A percentile compares a stretch with the other conserved stretches of the same genome.
Conservation (phyloP, 2,888 invertebrate species). For the Notodonta ziczac region DNA sequence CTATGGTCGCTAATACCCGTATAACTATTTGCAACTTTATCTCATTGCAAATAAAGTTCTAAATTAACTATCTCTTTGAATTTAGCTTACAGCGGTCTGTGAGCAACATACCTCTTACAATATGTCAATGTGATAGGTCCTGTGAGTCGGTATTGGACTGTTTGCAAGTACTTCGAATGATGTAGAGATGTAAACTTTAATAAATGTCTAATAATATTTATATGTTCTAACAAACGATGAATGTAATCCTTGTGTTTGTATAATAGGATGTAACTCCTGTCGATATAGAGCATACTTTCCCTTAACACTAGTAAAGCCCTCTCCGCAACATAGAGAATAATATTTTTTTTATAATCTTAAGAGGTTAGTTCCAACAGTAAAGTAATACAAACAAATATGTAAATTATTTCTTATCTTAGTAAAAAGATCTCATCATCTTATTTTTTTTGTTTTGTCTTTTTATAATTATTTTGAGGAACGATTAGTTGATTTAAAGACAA, state of each 20-base stretch:
- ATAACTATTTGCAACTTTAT: not conserved
- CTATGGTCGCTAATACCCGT: no score
- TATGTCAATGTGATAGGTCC: constrained; percentile 18
- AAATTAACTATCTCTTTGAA: not conserved
- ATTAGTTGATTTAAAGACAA: constrained; percentile 85
- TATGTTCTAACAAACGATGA: not conserved
- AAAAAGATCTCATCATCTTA: constrained; percentile 85
- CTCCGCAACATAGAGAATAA: constrained; percentile 47
- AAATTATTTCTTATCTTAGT: constrained; percentile 83
- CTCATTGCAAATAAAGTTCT: not conserved
- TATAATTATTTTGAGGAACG: constrained; percentile 83
- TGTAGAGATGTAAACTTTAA: constrained; percentile 19
- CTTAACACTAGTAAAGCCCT: constrained; percentile 60
- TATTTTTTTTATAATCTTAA: constrained; percentile 70
- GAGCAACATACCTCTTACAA: not conserved
- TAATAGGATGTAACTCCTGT: constrained; percentile 4
- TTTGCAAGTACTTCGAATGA: constrained; percentile 25
- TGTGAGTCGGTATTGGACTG: constrained; percentile 17
- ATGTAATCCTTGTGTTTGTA: not conserved
- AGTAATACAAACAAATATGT: constrained; percentile 73
- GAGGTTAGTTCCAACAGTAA: constrained; percentile 79
- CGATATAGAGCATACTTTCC: constrained; percentile 20
- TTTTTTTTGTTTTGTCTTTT: constrained; percentile 83
- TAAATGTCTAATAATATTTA: constrained; percentile 33
- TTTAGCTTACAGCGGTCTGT: no score